These are phyloP conservation scores for Corythucha ciliata DNA, from an alignment of 2,888 invertebrate genomes.

Conservation along the genomic window DNA sequence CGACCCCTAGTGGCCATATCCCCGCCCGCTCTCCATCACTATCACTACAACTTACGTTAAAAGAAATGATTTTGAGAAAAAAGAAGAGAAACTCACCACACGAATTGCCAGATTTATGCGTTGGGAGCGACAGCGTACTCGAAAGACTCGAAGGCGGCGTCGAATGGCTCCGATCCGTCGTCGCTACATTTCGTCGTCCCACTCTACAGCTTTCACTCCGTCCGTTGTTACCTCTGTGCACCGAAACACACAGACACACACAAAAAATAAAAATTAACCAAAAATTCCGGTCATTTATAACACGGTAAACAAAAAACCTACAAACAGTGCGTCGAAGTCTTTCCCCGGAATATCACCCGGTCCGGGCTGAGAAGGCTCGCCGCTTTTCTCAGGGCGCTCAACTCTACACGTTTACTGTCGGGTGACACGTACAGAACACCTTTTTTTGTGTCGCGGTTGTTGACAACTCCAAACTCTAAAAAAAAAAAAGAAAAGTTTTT, in stretches of 20 bases:
- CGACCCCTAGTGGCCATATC: too few relatives aligned
- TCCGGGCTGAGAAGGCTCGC: conserved; percentile 31
- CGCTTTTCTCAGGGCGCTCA: conserved; percentile 28
- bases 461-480: conserved; percentile 41
- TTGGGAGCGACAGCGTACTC: too few relatives aligned
- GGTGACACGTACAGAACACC: conserved; percentile 30
- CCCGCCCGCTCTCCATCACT: too few relatives aligned
- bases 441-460: conserved; percentile 30
- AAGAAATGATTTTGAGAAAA: too few relatives aligned
- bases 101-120: too few relatives aligned
- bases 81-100: too few relatives aligned
- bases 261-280: background rate
- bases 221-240: background rate
- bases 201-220: conserved; percentile 24
- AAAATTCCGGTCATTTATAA: too few relatives aligned
- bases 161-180: background rate
- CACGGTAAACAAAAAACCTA: conserved; percentile 11
- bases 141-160: background rate
- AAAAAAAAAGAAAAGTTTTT: background rate
- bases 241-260: background rate
- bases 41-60: too few relatives aligned
- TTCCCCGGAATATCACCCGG: conserved; percentile 33
- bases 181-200: background rate
- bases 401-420: conserved; percentile 25
- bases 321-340: conserved; percentile 32